Evolutionary conservation across 2,113 vertebrate genomes (phyloP).

Genomic region (Verasper variegatus): DNA sequence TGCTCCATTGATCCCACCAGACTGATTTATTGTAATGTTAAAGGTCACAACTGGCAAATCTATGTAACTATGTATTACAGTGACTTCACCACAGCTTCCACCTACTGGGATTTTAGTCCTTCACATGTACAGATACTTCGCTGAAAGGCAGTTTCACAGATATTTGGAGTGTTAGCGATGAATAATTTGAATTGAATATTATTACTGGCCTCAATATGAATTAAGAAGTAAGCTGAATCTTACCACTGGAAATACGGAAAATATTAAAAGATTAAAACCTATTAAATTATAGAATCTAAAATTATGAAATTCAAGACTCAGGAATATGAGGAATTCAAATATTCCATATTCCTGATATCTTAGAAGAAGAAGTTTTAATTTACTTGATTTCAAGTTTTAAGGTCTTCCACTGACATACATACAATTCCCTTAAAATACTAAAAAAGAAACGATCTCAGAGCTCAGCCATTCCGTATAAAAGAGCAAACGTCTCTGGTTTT

Average conservation of each 20-base stretch:
- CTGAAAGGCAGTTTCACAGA: no score
- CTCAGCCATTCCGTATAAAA: conserved; percentile 37
- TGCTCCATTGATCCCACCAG: conserved; percentile 18
- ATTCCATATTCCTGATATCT: no score
- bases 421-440: background rate
- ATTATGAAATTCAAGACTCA: no score
- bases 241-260: no score
- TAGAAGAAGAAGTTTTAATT: no score
- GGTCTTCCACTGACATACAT: background rate
- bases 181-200: background rate
- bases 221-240: background rate
- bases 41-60: conserved; percentile 30
- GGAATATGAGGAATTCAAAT: no score
- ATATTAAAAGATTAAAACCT: no score
- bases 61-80: background rate
- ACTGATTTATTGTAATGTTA: conserved; percentile 24
- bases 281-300: no score
- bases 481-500: conserved; percentile 46
- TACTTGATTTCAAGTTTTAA: no score
- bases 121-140: background rate
- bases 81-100: background rate
- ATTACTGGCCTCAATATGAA: background rate
- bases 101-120: background rate
- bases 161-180: background rate
- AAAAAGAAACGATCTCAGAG: conserved; percentile 25